Evolutionary conservation across 1,140 invertebrate genomes (phyloP), one percentile per base, ranked within the genome.

Genomic region (Diorhabda carinulata): DNA sequence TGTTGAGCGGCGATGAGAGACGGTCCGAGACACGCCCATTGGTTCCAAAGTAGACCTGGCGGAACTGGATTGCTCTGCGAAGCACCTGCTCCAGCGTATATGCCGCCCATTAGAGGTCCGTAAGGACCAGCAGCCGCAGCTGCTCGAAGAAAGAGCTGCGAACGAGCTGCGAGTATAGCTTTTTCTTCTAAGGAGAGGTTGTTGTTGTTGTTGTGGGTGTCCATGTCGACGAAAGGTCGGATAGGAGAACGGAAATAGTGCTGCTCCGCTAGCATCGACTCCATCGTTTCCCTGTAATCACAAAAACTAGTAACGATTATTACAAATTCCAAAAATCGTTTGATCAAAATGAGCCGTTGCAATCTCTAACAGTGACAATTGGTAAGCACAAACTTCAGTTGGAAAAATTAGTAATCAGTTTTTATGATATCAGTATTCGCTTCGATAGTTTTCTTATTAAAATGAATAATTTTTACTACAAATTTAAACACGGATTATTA

Each of bases 191-290:
- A 77, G 5, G 88, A 90, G 43, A 92, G 83, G 70, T 90, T 90
- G 25, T 25, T 25, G 25, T n/a, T n/a, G 74, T 87, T 84, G 80
- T 88, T 84, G 80, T 90, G 86, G 83, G 70, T 76, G 52, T 92
- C 90, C 78, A 91, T 82, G 68, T 91, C 90, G 43, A 72, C 77
- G 79, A 91, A 92, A 2, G 90, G 88, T 52, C 90, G 86, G 57
- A 91, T 82, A 0, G 89, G 90, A 67, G 90, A 90, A 61, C 90
- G 86, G 68, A 91, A 80, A 69, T 90, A 88, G 70, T 91, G 89
- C 79, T 91, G 90, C 77, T 92, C 91, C 9, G 89, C 90, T 69
- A 92, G 76, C 90, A 92, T 91, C 9, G 90, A 91, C 78, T 92
- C 90, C 91, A 92, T 92, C 42, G 90, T 92, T 81, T 92, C 90